These are phyloP conservation scores for Caretta caretta DNA, from an alignment of 2,113 vertebrate genomes.

Conservation along the genomic window DNA sequence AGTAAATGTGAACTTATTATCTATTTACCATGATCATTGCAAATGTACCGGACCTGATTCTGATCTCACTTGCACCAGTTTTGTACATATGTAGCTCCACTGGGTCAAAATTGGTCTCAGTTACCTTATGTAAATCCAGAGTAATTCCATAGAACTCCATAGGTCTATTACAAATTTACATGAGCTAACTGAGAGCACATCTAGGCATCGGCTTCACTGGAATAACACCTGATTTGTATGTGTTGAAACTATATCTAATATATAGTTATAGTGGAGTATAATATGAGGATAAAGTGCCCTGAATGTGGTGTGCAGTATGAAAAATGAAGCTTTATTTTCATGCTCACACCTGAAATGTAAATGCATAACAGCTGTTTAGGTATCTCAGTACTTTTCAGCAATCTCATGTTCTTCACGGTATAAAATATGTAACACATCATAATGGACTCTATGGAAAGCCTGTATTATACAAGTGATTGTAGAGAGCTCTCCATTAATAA, in stretches of 20 bases:
- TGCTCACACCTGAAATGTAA: conserved; percentile 25
- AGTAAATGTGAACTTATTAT: background rate
- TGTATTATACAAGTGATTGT: background rate
- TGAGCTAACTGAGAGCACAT: background rate
- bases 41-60: background rate
- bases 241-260: background rate
- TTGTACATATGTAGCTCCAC: background rate
- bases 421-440: background rate
- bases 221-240: background rate
- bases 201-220: background rate
- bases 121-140: background rate
- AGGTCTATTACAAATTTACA: background rate
- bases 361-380: conserved; percentile 37
- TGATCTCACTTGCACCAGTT: background rate
- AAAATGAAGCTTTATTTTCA: conserved; percentile 47
- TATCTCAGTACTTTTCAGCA: conserved; percentile 21
- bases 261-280: background rate
- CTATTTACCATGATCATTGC: background rate
- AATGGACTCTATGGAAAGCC: background rate
- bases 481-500: background rate
- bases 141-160: background rate
- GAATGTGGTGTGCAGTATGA: background rate
- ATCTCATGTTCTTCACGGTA: background rate
- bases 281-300: background rate
- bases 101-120: background rate